phyloP scores from a whole-genome alignment of 2,797 vertebrate species.

The Eleutherodactylus coqui region DNA sequence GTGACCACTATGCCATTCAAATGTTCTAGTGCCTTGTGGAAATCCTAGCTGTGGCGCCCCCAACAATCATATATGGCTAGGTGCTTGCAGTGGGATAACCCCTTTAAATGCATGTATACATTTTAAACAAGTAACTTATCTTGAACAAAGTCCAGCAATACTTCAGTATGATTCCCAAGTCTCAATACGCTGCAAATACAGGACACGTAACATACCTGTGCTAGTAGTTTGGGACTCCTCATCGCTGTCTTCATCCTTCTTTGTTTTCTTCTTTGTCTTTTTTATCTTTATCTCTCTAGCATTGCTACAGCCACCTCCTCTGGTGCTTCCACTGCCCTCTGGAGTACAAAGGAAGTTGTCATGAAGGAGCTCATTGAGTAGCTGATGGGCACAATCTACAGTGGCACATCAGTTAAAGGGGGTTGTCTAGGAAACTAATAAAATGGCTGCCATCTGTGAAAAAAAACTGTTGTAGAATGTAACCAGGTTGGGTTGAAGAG shows the following conservation, averaged over 20 bases:
- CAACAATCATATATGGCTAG: too few relatives aligned
- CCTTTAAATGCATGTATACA: too few relatives aligned
- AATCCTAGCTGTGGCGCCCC: too few relatives aligned
- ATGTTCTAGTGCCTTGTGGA: too few relatives aligned
- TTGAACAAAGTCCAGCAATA: not conserved
- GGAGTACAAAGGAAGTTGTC: slow-evolving; percentile 64
- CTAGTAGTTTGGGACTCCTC: slow-evolving; percentile 79
- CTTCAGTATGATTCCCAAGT: not conserved
- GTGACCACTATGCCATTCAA: too few relatives aligned
- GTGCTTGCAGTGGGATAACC: too few relatives aligned
- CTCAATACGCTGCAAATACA: not conserved
- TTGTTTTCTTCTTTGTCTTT: slow-evolving; percentile 92
- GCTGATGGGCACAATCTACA: not conserved
- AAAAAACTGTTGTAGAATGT: too few relatives aligned
- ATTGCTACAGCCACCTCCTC: slow-evolving; percentile 85
- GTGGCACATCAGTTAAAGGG: too few relatives aligned
- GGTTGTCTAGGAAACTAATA: too few relatives aligned
- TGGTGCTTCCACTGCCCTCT: slow-evolving; percentile 90
- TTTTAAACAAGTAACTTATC: too few relatives aligned
- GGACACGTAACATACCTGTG: slow-evolving; percentile 66
- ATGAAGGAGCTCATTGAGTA: not conserved
- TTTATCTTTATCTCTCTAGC: slow-evolving; percentile 90
- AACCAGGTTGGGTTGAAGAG: too few relatives aligned
- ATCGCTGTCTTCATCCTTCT: slow-evolving; percentile 89
- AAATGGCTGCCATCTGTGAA: too few relatives aligned